Conservation (phyloP, 2,113 vertebrate species). For the Chlorodrepanis virens region DNA sequence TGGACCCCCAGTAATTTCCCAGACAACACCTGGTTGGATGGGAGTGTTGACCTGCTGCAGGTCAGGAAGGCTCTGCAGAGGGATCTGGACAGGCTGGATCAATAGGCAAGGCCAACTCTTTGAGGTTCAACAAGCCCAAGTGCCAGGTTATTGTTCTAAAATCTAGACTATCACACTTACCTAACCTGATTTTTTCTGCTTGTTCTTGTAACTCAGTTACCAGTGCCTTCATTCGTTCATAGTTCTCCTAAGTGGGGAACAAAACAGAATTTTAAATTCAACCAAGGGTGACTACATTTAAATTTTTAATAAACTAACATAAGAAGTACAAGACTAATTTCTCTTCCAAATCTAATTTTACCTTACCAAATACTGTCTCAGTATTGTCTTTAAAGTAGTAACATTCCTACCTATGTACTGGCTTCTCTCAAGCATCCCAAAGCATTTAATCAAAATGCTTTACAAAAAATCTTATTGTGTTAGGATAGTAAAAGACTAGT, state of each 20-base stretch:
- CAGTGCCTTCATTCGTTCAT: conserved; percentile 89
- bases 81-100: background rate
- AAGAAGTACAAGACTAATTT: background rate
- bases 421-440: background rate
- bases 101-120: too few species aligned
- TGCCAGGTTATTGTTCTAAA: background rate
- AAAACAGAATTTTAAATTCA: background rate
- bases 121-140: background rate
- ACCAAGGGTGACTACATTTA: background rate
- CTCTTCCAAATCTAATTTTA: background rate
- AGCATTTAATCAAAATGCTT: background rate
- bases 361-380: background rate
- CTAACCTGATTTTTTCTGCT: conserved; percentile 83
- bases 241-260: conserved; percentile 85
- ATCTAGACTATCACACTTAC: conserved; percentile 68
- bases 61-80: background rate
- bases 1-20: background rate
- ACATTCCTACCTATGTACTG: background rate
- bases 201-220: conserved; percentile 82
- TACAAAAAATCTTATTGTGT: background rate
- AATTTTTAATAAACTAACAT: background rate
- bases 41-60: background rate
- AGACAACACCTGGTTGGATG: accelerated
- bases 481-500: background rate
- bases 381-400: background rate